Evolutionary conservation across 2,888 invertebrate species (phyloP), one percentile per base, ranked within the genome.

Genomic region (Sminthurides aquaticus): DNA sequence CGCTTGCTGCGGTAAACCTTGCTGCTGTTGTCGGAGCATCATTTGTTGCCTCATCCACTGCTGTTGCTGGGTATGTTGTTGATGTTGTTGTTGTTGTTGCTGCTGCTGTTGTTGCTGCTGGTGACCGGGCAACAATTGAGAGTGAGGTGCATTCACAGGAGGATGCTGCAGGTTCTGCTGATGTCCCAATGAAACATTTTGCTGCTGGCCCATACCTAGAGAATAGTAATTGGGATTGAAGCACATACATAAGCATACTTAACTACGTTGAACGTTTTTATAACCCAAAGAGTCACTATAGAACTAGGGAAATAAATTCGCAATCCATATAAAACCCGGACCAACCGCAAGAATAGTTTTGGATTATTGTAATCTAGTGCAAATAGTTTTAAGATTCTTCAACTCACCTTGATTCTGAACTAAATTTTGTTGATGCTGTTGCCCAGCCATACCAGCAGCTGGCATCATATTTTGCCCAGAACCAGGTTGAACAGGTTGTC

Each of bases 401-500:
- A 43, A 43, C 8, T 43, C 8, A 66, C 66, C 66, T 55, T 60
- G 67, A 67, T 67, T 66, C 63, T 75, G 76, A 48, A 74, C 67
- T 49, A 73, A 64, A 65, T 71, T 69, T 28, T 72, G 70, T 34
- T 71, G 73, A 28, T 75, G 75, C 59, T 73, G 73, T 55, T 71
- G 75, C 57, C 68, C 69, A 49, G 64, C 66, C 66, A 70, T 62
- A n/a, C 67, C 70, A 60, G 64, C 60, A 49, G 62, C 64, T 26
- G 64, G 60, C 69, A 69, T 69, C 48, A 72, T 65, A 56, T 70
- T 70, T 29, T 70, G 68, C 56, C 64, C 68, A 49, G 62, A 59
- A 57, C 69, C 70, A 26, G 67, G 69, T 58, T 67, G 70, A 74
- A 82, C 80, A 73, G 80, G 82, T 79, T 82, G 83, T 76, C 80